Percentiles rank a stretch among this genome's conserved stretches.
phyloP scores from a whole-genome alignment of 2,888 invertebrate species.

The Dryocosmus kuriphilus region DNA sequence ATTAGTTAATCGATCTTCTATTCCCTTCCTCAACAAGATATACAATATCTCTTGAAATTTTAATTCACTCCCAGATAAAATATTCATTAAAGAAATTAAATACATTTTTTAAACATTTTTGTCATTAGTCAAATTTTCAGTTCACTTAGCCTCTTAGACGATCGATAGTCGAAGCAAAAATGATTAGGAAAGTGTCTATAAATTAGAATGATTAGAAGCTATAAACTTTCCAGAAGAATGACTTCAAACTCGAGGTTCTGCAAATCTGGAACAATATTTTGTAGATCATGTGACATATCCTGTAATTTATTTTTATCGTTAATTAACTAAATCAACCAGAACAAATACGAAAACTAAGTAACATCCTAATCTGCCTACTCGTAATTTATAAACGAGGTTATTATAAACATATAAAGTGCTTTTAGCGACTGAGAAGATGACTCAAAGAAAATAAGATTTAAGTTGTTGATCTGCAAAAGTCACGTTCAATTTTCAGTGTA shows the following conservation, averaged over 20 bases:
- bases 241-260: conserved; percentile 1
- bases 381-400: not conserved
- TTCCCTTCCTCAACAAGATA: not conserved
- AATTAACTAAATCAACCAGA: too few relatives aligned
- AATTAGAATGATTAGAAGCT: not conserved
- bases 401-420: not conserved
- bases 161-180: not conserved
- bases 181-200: conserved; percentile 9
- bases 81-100: too few relatives aligned
- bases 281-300: not conserved
- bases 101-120: too few relatives aligned
- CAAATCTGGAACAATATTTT: conserved; percentile 8
- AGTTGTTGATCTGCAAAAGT: conserved; percentile 3
- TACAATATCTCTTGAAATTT: too few relatives aligned
- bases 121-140: not conserved
- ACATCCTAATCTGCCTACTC: too few relatives aligned
- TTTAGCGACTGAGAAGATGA: not conserved
- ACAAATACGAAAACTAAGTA: too few relatives aligned
- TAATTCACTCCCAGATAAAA: too few relatives aligned
- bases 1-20: conserved; percentile 12
- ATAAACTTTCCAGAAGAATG: conserved; percentile 21
- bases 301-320: too few relatives aligned
- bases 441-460: not conserved
- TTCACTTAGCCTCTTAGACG: not conserved
- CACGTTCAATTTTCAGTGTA: not conserved